phyloP scores from a whole-genome alignment of 2,113 vertebrate genomes.

The Pogonocichla stellata region DNA sequence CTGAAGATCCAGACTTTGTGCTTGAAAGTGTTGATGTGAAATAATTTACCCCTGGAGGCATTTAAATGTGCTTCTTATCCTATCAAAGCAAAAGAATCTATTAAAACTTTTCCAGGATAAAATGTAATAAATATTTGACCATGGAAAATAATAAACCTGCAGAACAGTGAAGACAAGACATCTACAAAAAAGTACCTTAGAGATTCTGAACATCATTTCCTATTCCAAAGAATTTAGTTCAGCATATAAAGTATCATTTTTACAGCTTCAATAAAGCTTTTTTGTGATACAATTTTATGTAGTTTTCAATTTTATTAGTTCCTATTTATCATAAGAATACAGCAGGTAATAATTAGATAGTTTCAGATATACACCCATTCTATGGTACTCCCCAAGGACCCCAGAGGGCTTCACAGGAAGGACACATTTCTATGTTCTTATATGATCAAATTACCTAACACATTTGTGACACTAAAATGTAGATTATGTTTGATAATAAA shows the following conservation, averaged over 20 bases:
- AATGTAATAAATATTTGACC: not conserved
- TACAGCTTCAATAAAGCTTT: not conserved
- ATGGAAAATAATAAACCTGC: not conserved
- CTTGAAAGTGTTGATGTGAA: slow-evolving; percentile 19
- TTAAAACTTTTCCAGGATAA: not conserved
- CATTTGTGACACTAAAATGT: not conserved
- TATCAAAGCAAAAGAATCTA: not conserved
- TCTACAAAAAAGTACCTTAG: not conserved
- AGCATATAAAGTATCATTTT: not conserved
- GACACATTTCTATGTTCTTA: not conserved
- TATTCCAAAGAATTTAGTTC: not conserved
- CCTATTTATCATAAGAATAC: not conserved
- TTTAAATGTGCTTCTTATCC: not conserved
- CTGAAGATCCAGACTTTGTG: slow-evolving; percentile 58
- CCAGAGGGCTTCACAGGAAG: not conserved
- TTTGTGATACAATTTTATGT: not conserved
- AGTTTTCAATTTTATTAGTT: not conserved
- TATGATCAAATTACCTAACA: not conserved
- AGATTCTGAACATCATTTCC: not conserved
- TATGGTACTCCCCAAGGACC: not conserved
- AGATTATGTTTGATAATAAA: not conserved
- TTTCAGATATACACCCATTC: not conserved
- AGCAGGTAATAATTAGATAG: not conserved
- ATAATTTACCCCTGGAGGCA: not conserved
- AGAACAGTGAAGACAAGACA: not conserved